Percentiles rank a stretch among this genome's conserved stretches.
Conservation (phyloP, 92 coral and sea anemone genomes). For the Bergia sp. region DNA sequence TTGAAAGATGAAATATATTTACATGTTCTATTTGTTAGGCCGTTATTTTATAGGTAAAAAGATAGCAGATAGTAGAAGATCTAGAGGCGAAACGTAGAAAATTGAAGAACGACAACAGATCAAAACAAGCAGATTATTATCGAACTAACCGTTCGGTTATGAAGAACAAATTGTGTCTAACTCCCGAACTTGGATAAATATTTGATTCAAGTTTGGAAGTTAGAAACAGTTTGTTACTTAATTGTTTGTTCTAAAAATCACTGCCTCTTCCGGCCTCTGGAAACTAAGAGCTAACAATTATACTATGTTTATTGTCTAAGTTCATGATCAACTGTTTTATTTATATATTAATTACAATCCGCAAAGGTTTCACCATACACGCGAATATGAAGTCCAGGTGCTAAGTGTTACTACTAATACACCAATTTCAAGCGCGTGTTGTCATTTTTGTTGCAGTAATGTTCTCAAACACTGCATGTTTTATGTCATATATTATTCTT, state of each 20-base stretch:
- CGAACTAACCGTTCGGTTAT: constrained; percentile 6
- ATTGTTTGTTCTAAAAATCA: constrained; percentile 1
- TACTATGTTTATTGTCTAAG: constrained; percentile 2
- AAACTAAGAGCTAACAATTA: not conserved
- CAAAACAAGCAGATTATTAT: constrained; percentile 2
- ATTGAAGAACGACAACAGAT: constrained; percentile 4
- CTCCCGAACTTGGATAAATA: constrained; percentile 5
- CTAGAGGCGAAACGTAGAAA: not conserved
- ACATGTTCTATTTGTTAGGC: constrained; percentile 13
- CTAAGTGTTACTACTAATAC: not conserved
- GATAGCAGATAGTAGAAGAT: not conserved
- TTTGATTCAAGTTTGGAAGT: constrained; percentile 3
- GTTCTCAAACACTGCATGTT: constrained; percentile 3
- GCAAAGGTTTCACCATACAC: constrained; percentile 6
- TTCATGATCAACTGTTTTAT: constrained; percentile 2
- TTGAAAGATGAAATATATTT: constrained; percentile 5
- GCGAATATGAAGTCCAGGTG: constrained; percentile 6
- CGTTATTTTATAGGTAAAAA: constrained; percentile 3
- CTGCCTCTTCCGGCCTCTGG: constrained; percentile 1
- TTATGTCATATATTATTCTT: not conserved
- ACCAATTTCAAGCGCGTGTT: not conserved
- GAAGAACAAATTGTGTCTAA: not conserved
- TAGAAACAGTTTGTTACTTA: constrained; percentile 2
- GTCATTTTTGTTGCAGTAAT: constrained; percentile 15
- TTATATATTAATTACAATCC: constrained; percentile 1